Conservation (phyloP, 2,797 vertebrate species). For the Acipenser ruthenus region DNA sequence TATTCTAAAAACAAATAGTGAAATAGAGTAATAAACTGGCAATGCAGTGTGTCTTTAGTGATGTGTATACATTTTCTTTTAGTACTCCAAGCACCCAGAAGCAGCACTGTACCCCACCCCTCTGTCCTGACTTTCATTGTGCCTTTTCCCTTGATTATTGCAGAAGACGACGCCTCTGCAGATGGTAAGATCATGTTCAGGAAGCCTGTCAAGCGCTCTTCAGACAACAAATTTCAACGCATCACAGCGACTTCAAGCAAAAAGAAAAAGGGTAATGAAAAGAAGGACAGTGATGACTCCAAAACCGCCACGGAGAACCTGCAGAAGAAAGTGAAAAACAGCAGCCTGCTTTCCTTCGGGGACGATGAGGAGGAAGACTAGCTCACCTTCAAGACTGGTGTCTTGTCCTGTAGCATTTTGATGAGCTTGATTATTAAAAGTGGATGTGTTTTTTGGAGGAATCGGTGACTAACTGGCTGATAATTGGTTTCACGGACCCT, state of each 20-base stretch:
- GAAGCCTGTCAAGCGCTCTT: slow-evolving; percentile 82
- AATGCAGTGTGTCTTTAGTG: no score
- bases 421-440: background rate
- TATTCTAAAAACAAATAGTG: no score
- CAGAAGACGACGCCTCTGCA: slow-evolving; percentile 63
- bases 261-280: slow-evolving; percentile 59
- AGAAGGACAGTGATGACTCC: slow-evolving; percentile 30
- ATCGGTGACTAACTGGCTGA: no score
- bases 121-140: background rate
- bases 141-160: slow-evolving; percentile 8
- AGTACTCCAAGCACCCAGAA: no score
- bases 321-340: slow-evolving; percentile 83
- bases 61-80: no score
- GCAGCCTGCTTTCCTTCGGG: slow-evolving; percentile 87
- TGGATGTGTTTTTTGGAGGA: no score
- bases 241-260: slow-evolving; percentile 86
- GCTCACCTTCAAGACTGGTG: background rate
- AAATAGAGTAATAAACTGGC: no score
- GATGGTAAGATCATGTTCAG: slow-evolving; percentile 89
- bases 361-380: slow-evolving; percentile 81
- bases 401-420: background rate
- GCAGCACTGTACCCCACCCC: no score
- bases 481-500: no score
- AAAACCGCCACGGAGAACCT: slow-evolving; percentile 42
- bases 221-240: slow-evolving; percentile 68